A percentile compares a stretch with the other conserved stretches of the same genome.
Conservation (phyloP, 2,113 vertebrate genomes). For the Halichoerus grypus region DNA sequence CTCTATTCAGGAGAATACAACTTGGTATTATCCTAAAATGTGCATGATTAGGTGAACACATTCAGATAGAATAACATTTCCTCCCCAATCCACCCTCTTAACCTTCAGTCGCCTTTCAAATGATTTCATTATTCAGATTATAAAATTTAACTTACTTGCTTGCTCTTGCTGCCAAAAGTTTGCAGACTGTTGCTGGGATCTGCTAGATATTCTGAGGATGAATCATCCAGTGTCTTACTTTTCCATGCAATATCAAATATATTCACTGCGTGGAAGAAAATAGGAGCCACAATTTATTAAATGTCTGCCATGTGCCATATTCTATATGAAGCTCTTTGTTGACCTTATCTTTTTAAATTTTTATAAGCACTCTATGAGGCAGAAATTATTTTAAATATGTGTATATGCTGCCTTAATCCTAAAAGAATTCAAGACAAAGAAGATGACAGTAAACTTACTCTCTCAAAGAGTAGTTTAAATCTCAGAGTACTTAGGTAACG, state of each 20-base stretch:
- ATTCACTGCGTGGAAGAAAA: not conserved
- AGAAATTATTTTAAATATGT: not conserved
- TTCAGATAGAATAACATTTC: slow-evolving; percentile 76
- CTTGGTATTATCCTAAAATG: slow-evolving; percentile 65
- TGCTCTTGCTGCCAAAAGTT: slow-evolving; percentile 60
- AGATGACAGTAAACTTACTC: not conserved
- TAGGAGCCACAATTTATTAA: not conserved
- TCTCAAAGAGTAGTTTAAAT: not conserved
- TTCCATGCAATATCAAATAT: slow-evolving; percentile 9
- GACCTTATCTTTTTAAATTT: not conserved
- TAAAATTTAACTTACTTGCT: slow-evolving; percentile 68
- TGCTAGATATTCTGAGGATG: not conserved
- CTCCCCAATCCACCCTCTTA: slow-evolving; percentile 61
- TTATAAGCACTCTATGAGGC: not conserved
- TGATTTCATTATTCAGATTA: slow-evolving; percentile 78
- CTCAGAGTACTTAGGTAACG: not conserved
- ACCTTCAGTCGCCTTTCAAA: slow-evolving; percentile 58
- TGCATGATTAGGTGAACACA: slow-evolving; percentile 59
- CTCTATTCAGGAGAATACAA: slow-evolving; percentile 75
- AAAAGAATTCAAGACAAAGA: not conserved
- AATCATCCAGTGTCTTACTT: not conserved
- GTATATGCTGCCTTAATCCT: not conserved
- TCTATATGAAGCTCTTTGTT: not conserved
- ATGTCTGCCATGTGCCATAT: not conserved
- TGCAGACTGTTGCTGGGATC: slow-evolving; percentile 57